phyloP scores from a whole-genome alignment of 2,113 vertebrate genomes.

The Phalacrocorax pelagicus region DNA sequence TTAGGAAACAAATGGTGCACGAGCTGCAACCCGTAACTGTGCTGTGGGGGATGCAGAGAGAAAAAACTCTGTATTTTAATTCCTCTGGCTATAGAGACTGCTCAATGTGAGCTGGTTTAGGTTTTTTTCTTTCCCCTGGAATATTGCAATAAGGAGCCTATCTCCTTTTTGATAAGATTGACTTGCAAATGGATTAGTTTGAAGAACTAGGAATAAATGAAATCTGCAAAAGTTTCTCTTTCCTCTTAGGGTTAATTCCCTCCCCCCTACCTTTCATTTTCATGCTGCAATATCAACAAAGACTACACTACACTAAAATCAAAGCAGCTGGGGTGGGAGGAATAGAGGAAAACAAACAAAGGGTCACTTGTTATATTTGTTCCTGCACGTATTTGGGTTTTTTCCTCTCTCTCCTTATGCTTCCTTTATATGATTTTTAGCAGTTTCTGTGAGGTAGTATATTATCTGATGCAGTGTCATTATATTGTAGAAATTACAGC shows the following conservation, averaged over 20 bases:
- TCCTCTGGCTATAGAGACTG: background rate
- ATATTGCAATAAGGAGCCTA: background rate
- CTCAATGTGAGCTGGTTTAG: background rate
- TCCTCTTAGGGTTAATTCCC: background rate
- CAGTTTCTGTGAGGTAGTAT: conserved; percentile 1
- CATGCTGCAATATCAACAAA: conserved; percentile 15
- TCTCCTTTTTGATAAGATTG: background rate
- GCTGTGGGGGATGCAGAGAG: background rate
- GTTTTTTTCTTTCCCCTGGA: background rate
- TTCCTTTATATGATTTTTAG: background rate
- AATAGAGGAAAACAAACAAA: background rate
- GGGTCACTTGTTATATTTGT: background rate
- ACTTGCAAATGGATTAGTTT: conserved; percentile 43
- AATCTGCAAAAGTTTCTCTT: conserved; percentile 18
- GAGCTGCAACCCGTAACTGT: background rate
- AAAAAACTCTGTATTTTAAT: background rate
- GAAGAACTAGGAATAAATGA: conserved; percentile 34
- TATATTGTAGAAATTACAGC: conserved; percentile 14
- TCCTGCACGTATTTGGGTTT: background rate
- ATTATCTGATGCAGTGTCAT: conserved; percentile 38
- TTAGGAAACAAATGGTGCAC: background rate
- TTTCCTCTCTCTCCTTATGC: background rate
- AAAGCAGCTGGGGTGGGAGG: background rate
- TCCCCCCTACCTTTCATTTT: background rate
- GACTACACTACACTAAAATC: background rate